A percentile compares a stretch with the other conserved stretches of the same genome.
Conservation (phyloP, 2,113 vertebrate species). For the Corynorhinus townsendii region DNA sequence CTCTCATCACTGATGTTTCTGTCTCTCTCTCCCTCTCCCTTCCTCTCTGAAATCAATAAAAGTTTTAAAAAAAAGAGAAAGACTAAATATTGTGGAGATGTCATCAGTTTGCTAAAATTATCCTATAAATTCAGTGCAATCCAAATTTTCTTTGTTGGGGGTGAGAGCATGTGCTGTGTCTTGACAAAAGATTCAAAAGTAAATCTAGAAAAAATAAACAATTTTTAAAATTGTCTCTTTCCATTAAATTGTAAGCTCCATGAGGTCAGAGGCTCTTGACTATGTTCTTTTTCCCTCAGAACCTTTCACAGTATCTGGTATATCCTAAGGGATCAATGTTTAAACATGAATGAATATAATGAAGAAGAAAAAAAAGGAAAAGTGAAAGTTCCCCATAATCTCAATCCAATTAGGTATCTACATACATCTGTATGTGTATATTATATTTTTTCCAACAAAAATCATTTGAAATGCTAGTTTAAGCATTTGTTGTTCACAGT, state of each 20-base stretch:
- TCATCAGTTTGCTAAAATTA: not conserved
- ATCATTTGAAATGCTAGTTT: not conserved
- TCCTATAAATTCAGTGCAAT: not conserved
- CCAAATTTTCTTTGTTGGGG: not conserved
- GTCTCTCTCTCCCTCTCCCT: too few species aligned
- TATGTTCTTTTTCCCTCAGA: not conserved
- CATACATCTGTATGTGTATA: not conserved
- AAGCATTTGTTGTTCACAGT: not conserved
- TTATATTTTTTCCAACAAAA: slow-evolving; percentile 33
- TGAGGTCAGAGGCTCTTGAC: not conserved
- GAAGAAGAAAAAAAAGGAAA: not conserved
- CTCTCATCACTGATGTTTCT: too few species aligned
- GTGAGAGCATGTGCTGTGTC: not conserved
- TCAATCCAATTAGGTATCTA: accelerated
- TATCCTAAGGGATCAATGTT: not conserved
- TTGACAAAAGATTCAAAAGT: not conserved
- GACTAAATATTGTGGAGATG: not conserved
- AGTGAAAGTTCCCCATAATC: not conserved
- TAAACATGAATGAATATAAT: not conserved
- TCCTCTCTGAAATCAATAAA: too few species aligned
- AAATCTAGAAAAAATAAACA: not conserved
- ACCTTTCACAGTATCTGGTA: not conserved
- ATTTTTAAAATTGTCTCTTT: not conserved
- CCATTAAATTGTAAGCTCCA: not conserved
- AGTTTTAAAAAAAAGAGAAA: not conserved